Base-by-base conservation (phyloP, 2,888 invertebrate species). In the Leptopilina drosophilae region DNA sequence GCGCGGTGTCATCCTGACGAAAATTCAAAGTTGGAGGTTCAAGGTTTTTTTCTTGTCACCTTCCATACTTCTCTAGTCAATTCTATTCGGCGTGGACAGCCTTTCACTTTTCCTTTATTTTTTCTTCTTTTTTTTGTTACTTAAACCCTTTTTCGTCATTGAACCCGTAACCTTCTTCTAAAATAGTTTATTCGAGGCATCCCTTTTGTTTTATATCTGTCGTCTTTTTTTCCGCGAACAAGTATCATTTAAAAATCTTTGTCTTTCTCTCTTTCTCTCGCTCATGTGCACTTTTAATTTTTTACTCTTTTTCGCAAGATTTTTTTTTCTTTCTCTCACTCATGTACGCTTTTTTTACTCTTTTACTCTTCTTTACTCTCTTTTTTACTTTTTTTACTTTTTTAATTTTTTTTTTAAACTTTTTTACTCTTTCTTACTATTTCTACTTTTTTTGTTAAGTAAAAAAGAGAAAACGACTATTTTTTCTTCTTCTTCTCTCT, bases 51-150 rank as follows among this genome's bases (percentile, higher is more conserved):
- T 20, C 59, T 75, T 11, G 78, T 80, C 65, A 80, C 79, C 78
- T 80, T 64, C 78, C 78, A 79, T 33, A 33, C 42, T 42, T 78
- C 82, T 33, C 77, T 77, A 79, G 81, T 82, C 81, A 82, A 83
- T 81, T 78, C 80, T 77, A 69, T 83, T 83, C 81, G 83, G 82
- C 80, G 81, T 67, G 73, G 73, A 78, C 80, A 83, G 79, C 83
- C 82, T 81, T 80, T 83, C 69, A 69, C 69, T 69, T 69, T 53
- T 12, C n/a, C 15, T 59, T 59, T 59, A n/a, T n/a, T 20, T 79
- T 82, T 78, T 67, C 5, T 56, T 46, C 49, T 82, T 33, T 49
- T 46, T 67, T 69, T 66, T 75, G 33, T 33, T 33, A 33, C 5
- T 33, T 33, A 33, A n/a, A 56, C 65, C 65, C 59, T 81, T 77